These are phyloP conservation scores for Drosophila atripex DNA, from an alignment of 2,888 invertebrate genomes.

Conservation along the genomic window DNA sequence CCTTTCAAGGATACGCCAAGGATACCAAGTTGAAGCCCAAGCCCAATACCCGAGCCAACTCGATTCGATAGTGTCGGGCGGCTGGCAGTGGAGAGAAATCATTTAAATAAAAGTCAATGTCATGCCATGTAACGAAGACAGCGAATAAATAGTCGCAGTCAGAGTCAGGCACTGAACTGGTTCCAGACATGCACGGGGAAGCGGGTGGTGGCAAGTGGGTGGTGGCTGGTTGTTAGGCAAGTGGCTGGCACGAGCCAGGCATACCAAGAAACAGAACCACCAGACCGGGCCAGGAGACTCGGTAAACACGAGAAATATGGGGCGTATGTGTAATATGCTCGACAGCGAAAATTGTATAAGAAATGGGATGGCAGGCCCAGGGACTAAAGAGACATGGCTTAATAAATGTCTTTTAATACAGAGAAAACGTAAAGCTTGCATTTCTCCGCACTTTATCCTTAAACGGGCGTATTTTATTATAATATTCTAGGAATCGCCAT, in stretches of 20 bases:
- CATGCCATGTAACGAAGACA: conserved; percentile 72
- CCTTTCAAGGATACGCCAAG: conserved; percentile 50
- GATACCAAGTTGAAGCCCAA: not conserved
- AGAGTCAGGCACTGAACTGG: conserved; percentile 25
- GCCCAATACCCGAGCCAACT: not conserved
- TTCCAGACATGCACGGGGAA: conserved; percentile 28
- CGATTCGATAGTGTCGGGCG: conserved; percentile 36
- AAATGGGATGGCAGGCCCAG: conserved; percentile 23
- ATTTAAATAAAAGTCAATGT: conserved; percentile 80
- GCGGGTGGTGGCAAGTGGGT: not conserved
- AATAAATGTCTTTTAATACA: conserved; percentile 54
- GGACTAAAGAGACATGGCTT: conserved; percentile 34
- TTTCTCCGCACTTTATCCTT: not conserved
- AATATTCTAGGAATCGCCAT: not conserved
- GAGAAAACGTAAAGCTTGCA: conserved; percentile 9
- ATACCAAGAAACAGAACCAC: conserved; percentile 2
- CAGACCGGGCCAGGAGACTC: conserved; percentile 25
- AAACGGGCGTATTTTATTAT: not conserved
- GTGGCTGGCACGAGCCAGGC: conserved; percentile 39
- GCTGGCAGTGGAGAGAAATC: conserved; percentile 57
- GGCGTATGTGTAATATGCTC: conserved; percentile 67
- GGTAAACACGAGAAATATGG: conserved; percentile 42
- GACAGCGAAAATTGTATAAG: conserved; percentile 46
- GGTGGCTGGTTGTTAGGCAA: conserved; percentile 6
- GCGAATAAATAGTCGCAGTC: conserved; percentile 69